Evolutionary conservation across 2,113 vertebrate genomes (phyloP), one percentile per base, ranked within the genome.

Genomic region (Ranitomeya variabilis): DNA sequence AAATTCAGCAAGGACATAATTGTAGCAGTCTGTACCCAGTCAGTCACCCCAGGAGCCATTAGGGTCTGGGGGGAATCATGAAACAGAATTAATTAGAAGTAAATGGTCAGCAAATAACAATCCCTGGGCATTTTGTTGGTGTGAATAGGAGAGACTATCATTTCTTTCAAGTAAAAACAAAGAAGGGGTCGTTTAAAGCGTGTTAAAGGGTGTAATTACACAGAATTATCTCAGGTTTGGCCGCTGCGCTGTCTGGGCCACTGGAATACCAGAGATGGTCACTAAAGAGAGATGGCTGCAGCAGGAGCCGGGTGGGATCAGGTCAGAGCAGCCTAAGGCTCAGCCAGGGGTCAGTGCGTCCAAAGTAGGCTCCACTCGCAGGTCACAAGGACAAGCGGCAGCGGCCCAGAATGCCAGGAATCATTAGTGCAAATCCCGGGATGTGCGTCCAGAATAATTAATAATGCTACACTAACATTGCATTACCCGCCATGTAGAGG

Each of bases 141-240:
- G 79, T 82, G 87, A 88, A 83, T 82, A 83, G 80, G 51, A 82
- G 79, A 76, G 66, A 73, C 82, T 26, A 55, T 62, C 73, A 78
- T 78, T 85, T 85, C 81, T 79, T 89, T 89, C 60, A 67, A 89
- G 87, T 79, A 69, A 85, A 89, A 69, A 89, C 87, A 89, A 89
- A 89, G 82, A 57, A 51, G 0, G 0, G 51, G 69, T 54, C 26
- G 57, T 77, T 89, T 84, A 76, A 55, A 83, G 16, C 54, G 23
- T 21, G 55, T 66, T 60, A 57, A 57, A 79, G 82, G 82, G 87
- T 69, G 87, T 89, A 89, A 89, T 89, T 89, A 89, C 51, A 85
- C 13, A 11, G 82, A 54, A 79, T 89, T 89, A 89, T 77, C 71
- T 77, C 45, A 76, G 71, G 69, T 84, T 64, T 67, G 52, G 57